Conservation (phyloP, 2,888 invertebrate species). For the Autographa gamma region DNA sequence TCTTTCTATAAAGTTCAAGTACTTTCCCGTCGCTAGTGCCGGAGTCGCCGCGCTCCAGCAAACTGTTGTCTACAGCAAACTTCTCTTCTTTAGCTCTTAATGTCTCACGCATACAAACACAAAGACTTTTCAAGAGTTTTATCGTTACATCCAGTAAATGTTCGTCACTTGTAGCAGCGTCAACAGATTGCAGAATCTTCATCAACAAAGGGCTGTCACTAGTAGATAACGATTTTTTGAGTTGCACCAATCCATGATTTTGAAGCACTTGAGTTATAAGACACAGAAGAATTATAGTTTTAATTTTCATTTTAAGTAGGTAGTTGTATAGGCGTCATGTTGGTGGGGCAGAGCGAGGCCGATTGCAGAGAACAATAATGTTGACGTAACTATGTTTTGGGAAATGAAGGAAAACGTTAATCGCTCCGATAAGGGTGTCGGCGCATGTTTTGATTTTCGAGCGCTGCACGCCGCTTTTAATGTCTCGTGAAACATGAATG, state of each 20-base stretch:
- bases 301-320: conserved; percentile 72
- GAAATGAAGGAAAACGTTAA: conserved; percentile 52
- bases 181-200: conserved; percentile 75
- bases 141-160: conserved; percentile 75
- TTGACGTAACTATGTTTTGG: conserved; percentile 74
- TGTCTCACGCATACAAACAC: conserved; percentile 77
- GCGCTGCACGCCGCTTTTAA: conserved; percentile 8
- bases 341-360: conserved; percentile 50
- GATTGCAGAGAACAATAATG: conserved; percentile 69
- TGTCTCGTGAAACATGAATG: conserved; percentile 10
- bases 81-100: conserved; percentile 65
- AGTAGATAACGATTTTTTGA: conserved; percentile 49
- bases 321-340: conserved; percentile 71
- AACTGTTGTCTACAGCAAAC: conserved; percentile 56
- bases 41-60: conserved; percentile 51
- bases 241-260: conserved; percentile 57
- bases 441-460: conserved; percentile 36
- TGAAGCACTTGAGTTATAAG: conserved; percentile 45
- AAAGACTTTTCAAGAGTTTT: conserved; percentile 77
- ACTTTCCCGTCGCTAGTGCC: conserved; percentile 51
- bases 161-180: conserved; percentile 73
- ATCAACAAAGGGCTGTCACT: conserved; percentile 70
- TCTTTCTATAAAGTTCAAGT: conserved; percentile 72
- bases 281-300: conserved; percentile 52
- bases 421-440: conserved; percentile 45